A percentile compares a stretch with the other conserved stretches of the same genome.
phyloP scores from a whole-genome alignment of 2,113 vertebrate species.

The Platysternon megacephalum region DNA sequence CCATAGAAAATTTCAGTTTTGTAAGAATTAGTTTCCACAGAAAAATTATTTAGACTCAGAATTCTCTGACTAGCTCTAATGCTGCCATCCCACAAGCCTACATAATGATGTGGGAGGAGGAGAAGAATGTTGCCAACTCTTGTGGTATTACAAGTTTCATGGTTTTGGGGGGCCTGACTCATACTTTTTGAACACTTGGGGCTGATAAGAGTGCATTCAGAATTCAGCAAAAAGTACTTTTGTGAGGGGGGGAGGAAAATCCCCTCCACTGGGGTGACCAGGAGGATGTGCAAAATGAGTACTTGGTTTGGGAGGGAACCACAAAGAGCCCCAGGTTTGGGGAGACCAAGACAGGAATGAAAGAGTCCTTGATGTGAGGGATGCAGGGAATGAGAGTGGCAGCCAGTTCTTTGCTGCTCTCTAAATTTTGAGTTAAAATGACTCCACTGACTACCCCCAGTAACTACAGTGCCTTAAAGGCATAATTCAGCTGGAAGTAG shows the following conservation, averaged over 20 bases:
- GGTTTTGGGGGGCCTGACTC: background rate
- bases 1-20: background rate
- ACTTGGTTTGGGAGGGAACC: background rate
- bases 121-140: background rate
- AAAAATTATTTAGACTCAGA: background rate
- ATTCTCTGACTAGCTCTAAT: background rate
- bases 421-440: background rate
- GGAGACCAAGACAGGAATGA: background rate
- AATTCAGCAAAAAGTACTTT: rapidly evolving
- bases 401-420: background rate
- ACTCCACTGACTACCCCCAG: background rate
- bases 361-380: background rate
- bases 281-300: background rate
- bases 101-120: background rate
- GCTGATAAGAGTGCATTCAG: background rate
- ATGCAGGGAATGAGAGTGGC: background rate
- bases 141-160: background rate
- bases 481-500: background rate
- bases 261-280: rapidly evolving
- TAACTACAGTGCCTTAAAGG: background rate
- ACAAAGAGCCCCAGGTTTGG: background rate
- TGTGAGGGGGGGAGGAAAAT: background rate
- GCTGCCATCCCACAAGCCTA: background rate
- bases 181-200: background rate
- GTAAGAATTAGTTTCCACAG: background rate